These are phyloP conservation scores for Danio aesculapii DNA, from an alignment of 2,797 vertebrate genomes.

Conservation along the genomic window DNA sequence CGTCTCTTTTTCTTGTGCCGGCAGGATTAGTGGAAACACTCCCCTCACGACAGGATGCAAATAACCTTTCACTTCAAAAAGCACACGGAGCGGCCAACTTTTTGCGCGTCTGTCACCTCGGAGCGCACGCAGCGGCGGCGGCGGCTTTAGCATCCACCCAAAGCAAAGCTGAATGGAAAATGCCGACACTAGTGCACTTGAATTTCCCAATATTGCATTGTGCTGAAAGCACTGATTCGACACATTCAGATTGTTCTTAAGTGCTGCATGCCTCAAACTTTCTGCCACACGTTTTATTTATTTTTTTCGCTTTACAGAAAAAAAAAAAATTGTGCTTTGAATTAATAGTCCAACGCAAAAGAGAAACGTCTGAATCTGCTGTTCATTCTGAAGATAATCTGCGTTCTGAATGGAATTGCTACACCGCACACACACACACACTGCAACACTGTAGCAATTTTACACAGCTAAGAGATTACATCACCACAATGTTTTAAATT, in stretches of 20 bases:
- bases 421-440: too few species aligned
- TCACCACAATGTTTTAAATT: too few species aligned
- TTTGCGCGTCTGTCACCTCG: slow-evolving; percentile 7
- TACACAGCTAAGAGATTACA: too few species aligned
- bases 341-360: neutral
- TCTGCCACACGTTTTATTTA: neutral
- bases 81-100: slow-evolving; percentile 23
- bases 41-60: slow-evolving; percentile 54
- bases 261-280: slow-evolving; percentile 34
- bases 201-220: slow-evolving; percentile 20
- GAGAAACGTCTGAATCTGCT: too few species aligned
- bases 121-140: neutral
- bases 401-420: too few species aligned
- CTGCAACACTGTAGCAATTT: too few species aligned
- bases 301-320: neutral
- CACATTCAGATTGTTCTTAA: slow-evolving; percentile 29
- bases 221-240: slow-evolving; percentile 33
- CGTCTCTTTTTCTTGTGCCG: slow-evolving; percentile 40
- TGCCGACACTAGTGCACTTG: slow-evolving; percentile 34
- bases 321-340: neutral
- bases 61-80: slow-evolving; percentile 55
- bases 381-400: too few species aligned
- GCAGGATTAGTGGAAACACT: slow-evolving; percentile 54
- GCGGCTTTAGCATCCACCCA: neutral
- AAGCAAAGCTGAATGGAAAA: slow-evolving; percentile 32